These are phyloP conservation scores for Amorpha juglandis DNA, from an alignment of 2,888 invertebrate species.

Conservation along the genomic window DNA sequence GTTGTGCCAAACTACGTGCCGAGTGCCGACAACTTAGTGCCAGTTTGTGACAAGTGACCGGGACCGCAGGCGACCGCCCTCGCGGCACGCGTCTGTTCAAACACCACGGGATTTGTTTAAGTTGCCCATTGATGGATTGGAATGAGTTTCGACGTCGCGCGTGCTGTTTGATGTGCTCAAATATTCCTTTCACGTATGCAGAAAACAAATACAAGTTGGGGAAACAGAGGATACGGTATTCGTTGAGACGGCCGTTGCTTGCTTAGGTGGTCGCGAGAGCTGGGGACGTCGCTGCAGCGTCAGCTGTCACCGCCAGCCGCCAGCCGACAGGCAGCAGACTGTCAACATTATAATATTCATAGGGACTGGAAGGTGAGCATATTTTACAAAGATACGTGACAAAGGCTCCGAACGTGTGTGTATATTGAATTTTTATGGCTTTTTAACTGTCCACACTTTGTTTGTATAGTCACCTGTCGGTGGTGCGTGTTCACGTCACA, in stretches of 20 bases:
- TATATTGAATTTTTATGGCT: constrained; percentile 40
- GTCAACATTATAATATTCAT: constrained; percentile 57
- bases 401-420: constrained; percentile 24
- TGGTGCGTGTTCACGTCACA: constrained; percentile 7
- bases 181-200: constrained; percentile 76
- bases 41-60: constrained; percentile 65
- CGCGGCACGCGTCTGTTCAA: constrained; percentile 67
- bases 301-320: constrained; percentile 8
- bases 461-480: constrained; percentile 41
- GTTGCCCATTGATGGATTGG: constrained; percentile 76
- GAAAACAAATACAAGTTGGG: constrained; percentile 72
- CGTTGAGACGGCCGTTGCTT: constrained; percentile 66
- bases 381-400: constrained; percentile 40
- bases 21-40: constrained; percentile 64
- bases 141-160: constrained; percentile 67
- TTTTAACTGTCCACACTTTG: constrained; percentile 38
- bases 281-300: constrained; percentile 49
- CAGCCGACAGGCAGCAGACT: constrained; percentile 46
- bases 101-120: constrained; percentile 68
- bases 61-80: constrained; percentile 51
- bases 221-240: constrained; percentile 76
- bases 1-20: constrained; percentile 68
- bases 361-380: constrained; percentile 61
- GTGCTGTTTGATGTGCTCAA: constrained; percentile 72
- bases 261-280: constrained; percentile 77